phyloP scores from a whole-genome alignment of 2,888 invertebrate genomes.

The Euzetes globulus region DNA sequence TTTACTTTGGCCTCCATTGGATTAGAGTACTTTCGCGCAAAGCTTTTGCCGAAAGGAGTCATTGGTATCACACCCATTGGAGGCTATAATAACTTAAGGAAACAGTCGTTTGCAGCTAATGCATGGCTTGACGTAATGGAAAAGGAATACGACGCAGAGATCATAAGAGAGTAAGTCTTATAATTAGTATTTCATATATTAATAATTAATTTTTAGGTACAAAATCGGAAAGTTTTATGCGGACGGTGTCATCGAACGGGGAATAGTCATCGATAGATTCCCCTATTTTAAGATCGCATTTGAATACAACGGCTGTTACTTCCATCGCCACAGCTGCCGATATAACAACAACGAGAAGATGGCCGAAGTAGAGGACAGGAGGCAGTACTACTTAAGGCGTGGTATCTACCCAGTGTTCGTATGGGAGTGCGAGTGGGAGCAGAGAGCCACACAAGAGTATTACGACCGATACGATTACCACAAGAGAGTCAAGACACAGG shows the following conservation, averaged over 20 bases:
- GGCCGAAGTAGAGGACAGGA: neutral
- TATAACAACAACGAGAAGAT: neutral
- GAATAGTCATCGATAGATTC: too few relatives aligned
- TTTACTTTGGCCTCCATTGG: constrained; percentile 23
- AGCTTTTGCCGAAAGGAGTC: neutral
- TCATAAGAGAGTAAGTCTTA: neutral
- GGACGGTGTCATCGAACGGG: neutral
- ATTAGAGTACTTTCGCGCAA: neutral
- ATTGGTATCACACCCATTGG: constrained; percentile 9
- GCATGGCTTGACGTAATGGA: constrained; percentile 9
- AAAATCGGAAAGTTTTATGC: neutral
- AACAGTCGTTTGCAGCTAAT: neutral
- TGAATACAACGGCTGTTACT: constrained; percentile 7
- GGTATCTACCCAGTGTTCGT: neutral
- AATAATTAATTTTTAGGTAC: neutral
- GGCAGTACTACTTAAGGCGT: neutral
- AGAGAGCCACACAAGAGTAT: neutral
- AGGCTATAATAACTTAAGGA: neutral
- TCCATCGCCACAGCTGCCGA: neutral
- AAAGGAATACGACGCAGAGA: neutral
- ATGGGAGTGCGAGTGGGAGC: neutral
- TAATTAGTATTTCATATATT: neutral
- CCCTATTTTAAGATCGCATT: neutral
- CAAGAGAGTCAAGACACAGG: neutral
- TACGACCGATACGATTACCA: neutral